Evolutionary conservation across 2,888 invertebrate genomes (phyloP).

Genomic region (Campoletis raptor): DNA sequence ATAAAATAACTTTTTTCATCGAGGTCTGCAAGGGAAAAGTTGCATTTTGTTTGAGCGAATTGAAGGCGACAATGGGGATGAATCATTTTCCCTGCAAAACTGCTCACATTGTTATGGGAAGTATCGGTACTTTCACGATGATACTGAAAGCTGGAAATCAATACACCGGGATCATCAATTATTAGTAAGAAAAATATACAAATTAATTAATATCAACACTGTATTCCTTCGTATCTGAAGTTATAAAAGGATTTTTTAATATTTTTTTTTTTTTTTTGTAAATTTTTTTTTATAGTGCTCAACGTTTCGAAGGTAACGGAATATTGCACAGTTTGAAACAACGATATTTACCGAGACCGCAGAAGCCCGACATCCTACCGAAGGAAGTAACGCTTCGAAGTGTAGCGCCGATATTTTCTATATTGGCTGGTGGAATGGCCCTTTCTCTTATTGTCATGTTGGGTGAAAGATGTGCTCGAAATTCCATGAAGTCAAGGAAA

Average conservation of each 20-base stretch:
- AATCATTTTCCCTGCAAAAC: constrained; percentile 72
- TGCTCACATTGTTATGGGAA: constrained; percentile 72
- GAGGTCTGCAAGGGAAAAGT: constrained; percentile 77
- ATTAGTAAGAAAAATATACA: constrained; percentile 71
- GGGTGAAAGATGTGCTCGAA: constrained; percentile 65
- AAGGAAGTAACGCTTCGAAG: constrained; percentile 69
- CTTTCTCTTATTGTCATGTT: constrained; percentile 70
- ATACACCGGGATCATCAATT: constrained; percentile 76
- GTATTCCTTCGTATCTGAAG: no score
- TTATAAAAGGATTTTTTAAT: no score
- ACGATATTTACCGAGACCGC: constrained; percentile 45
- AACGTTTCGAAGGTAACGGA: constrained; percentile 75
- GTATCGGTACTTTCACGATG: constrained; percentile 75
- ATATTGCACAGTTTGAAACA: constrained; percentile 72
- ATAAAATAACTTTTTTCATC: not conserved
- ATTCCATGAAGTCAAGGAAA: not conserved
- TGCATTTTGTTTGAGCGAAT: constrained; percentile 76
- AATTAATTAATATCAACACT: not conserved
- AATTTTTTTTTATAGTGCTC: constrained; percentile 71
- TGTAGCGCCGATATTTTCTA: constrained; percentile 73
- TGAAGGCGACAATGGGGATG: constrained; percentile 65
- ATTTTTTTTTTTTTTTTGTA: constrained; percentile 1
- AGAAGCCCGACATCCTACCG: not conserved
- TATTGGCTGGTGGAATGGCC: constrained; percentile 71
- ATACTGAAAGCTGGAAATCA: constrained; percentile 73